A percentile compares a stretch with the other conserved stretches of the same genome.
Evolutionary conservation across 2,888 invertebrate species (phyloP).

Genomic region (Alentia gelatinosa): DNA sequence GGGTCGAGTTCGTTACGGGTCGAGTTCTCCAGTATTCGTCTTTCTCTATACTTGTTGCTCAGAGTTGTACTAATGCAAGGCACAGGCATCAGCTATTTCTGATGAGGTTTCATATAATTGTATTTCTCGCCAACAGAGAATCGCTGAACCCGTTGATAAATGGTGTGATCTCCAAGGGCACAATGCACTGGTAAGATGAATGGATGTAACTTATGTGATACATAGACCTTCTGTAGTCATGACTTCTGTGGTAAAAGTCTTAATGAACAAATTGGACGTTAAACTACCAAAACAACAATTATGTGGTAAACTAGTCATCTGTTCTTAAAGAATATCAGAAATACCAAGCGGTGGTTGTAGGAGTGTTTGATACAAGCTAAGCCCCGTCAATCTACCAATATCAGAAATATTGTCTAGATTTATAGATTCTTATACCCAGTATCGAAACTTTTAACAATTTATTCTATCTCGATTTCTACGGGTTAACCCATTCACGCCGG

Average conservation of each 20-base stretch:
- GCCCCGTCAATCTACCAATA: no score
- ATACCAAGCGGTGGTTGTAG: no score
- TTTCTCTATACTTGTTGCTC: not conserved
- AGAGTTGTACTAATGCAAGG: not conserved
- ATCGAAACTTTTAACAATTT: no score
- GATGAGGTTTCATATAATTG: not conserved
- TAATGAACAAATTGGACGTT: no score
- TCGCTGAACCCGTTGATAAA: constrained; percentile 78
- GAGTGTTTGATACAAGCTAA: not conserved
- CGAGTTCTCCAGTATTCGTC: no score
- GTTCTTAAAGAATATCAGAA: no score
- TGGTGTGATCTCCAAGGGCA: constrained; percentile 80
- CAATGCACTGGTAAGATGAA: constrained; percentile 76
- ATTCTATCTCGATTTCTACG: no score
- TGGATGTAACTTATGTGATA: not conserved
- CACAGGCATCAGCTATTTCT: not conserved
- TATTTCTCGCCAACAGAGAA: constrained; percentile 67
- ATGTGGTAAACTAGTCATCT: not conserved
- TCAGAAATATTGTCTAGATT: no score
- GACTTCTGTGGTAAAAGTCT: no score
- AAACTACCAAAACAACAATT: not conserved
- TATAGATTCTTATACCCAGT: no score
- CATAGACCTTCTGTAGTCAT: not conserved
- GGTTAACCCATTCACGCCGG: no score
- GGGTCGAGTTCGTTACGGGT: no score